Percentiles rank a stretch among this genome's conserved stretches.
Conservation (phyloP, 2,888 invertebrate species). For the Ellobium chinense region DNA sequence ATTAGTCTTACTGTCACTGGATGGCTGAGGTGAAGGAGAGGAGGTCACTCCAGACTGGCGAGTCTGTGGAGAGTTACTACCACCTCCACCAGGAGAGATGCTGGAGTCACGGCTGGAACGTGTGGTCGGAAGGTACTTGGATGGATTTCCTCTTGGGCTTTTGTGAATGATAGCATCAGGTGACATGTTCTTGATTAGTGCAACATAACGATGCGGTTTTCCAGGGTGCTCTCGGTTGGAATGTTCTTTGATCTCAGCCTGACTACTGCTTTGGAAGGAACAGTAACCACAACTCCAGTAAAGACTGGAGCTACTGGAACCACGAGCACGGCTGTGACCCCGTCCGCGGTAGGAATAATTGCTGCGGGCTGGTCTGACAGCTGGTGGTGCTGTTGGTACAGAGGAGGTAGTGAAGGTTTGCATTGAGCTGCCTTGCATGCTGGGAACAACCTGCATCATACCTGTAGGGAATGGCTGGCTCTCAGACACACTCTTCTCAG, state of each 20-base stretch:
- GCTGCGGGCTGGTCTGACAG: background rate
- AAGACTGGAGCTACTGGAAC: constrained; percentile 54
- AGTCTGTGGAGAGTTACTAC: background rate
- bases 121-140: background rate
- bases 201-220: constrained; percentile 67
- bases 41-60: background rate
- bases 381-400: background rate
- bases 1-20: constrained; percentile 1
- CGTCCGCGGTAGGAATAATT: background rate
- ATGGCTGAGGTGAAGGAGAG: background rate
- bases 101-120: background rate
- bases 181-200: constrained; percentile 45
- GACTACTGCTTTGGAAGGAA: constrained; percentile 63
- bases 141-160: background rate
- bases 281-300: constrained; percentile 73
- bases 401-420: background rate
- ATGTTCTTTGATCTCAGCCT: constrained; percentile 66
- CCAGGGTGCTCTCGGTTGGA: constrained; percentile 61
- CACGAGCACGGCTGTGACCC: background rate
- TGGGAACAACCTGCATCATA: constrained; percentile 1
- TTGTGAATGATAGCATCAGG: constrained; percentile 3
- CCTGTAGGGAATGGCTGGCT: constrained; percentile 3
- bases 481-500: background rate
- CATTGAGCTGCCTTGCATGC: background rate
- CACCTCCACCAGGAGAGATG: background rate